Conservation (phyloP, 2,797 vertebrate species). For the Schizothorax lantsangensis region DNA sequence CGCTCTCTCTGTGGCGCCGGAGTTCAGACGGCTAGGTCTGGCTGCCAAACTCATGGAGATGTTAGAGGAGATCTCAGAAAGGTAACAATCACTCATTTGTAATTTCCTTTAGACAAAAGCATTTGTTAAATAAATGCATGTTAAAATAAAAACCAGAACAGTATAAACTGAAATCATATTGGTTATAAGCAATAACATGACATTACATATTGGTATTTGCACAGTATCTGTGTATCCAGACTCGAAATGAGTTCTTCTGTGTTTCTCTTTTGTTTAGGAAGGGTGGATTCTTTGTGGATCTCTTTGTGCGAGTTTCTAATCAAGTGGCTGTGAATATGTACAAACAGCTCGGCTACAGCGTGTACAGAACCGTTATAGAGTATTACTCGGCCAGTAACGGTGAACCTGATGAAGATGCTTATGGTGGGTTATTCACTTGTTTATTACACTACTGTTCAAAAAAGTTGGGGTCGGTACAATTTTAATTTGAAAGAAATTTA, state of each 20-base stretch:
- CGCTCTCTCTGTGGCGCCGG: slow-evolving; percentile 91
- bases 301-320: slow-evolving; percentile 96
- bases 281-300: slow-evolving; percentile 95
- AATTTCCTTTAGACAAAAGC: neutral
- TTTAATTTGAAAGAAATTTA: neutral
- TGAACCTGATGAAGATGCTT: slow-evolving; percentile 94
- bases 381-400: slow-evolving; percentile 96
- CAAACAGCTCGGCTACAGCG: slow-evolving; percentile 93
- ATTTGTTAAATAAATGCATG: neutral
- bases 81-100: slow-evolving; percentile 70
- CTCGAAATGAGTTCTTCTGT: neutral
- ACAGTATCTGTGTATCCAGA: neutral
- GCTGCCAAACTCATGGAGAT: slow-evolving; percentile 97
- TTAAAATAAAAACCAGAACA: neutral
- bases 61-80: slow-evolving; percentile 95
- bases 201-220: neutral
- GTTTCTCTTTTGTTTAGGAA: slow-evolving; percentile 77
- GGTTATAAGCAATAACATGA: neutral
- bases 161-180: no score
- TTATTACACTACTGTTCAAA: no score
- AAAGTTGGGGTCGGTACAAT: neutral
- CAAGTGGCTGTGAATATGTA: slow-evolving; percentile 98
- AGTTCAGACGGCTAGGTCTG: slow-evolving; percentile 91
- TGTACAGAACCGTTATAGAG: slow-evolving; percentile 93
- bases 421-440: slow-evolving; percentile 78